A percentile compares a stretch with the other conserved stretches of the same genome.
phyloP scores from a whole-genome alignment of 1,140 invertebrate genomes.

The Drosophila teissieri region DNA sequence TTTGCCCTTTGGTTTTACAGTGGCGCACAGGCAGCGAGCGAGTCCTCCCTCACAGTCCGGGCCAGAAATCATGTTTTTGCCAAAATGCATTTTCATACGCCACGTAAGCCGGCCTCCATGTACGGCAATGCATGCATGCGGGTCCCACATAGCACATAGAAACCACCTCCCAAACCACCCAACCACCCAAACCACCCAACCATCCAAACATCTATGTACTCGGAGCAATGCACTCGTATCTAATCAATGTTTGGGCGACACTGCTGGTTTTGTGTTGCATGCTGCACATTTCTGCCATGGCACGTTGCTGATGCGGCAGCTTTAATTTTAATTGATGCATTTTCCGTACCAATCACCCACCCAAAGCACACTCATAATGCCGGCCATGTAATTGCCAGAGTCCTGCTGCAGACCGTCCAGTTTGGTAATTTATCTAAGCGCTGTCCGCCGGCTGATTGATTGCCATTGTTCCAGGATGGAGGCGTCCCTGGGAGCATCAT shows the following conservation, averaged over 20 bases:
- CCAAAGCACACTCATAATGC: conserved; percentile 9
- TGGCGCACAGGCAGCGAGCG: conserved; percentile 16
- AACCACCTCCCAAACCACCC: not conserved
- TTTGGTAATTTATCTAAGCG: conserved; percentile 53
- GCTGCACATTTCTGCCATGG: not conserved
- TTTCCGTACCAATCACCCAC: conserved; percentile 35
- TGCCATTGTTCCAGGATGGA: conserved; percentile 15
- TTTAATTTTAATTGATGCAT: conserved; percentile 78
- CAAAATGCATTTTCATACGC: conserved; percentile 81
- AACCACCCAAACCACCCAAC: conserved; percentile 1
- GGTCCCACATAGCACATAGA: conserved; percentile 26
- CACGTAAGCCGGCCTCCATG: conserved; percentile 68
- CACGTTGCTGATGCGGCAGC: conserved; percentile 51
- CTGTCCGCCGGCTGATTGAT: conserved; percentile 49
- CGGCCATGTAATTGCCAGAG: conserved; percentile 27
- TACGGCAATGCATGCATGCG: conserved; percentile 57
- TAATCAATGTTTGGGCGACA: conserved; percentile 57
- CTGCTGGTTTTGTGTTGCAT: conserved; percentile 27
- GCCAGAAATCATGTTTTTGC: conserved; percentile 74
- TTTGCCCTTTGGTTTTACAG: conserved; percentile 74
- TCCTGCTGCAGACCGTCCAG: conserved; percentile 21
- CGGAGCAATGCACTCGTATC: conserved; percentile 74
- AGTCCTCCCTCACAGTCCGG: conserved; percentile 2
- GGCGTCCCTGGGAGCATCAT: not conserved
- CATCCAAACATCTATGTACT: conserved; percentile 24